A percentile compares a stretch with the other conserved stretches of the same genome.
These are phyloP conservation scores for Chironomus tepperi DNA, from an alignment of 1,140 invertebrate genomes.

Conservation along the genomic window DNA sequence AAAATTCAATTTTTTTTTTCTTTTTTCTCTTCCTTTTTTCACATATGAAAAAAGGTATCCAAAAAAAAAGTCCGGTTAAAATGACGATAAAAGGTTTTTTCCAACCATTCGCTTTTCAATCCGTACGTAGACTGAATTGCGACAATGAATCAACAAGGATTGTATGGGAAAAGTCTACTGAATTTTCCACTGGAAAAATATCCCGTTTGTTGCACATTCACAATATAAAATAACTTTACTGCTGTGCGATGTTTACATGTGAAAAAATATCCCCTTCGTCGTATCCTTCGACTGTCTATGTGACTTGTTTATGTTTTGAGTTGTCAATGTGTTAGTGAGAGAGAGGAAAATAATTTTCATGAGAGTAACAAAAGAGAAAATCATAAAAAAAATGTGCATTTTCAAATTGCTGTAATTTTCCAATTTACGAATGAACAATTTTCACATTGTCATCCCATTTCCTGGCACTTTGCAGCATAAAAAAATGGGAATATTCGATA, in stretches of 20 bases:
- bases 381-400: not conserved
- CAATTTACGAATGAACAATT: not conserved
- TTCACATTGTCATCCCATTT: conserved; percentile 22
- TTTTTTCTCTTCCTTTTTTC: too few species aligned
- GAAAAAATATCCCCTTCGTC: not conserved
- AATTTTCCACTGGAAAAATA: not conserved
- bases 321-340: not conserved
- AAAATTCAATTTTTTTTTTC: too few species aligned
- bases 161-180: conserved; percentile 5
- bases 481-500: too few species aligned
- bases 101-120: conserved; percentile 5
- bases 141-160: not conserved
- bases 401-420: conserved; percentile 20
- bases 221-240: not conserved
- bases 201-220: conserved; percentile 11
- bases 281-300: not conserved
- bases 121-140: not conserved
- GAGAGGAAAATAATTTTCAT: not conserved
- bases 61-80: too few species aligned
- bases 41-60: too few species aligned
- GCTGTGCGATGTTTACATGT: not conserved
- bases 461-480: not conserved
- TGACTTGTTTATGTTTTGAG: not conserved
- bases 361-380: not conserved
- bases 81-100: conserved; percentile 2